phyloP scores from a whole-genome alignment of 2,888 invertebrate species.

The Pandemis cinnamomeana region DNA sequence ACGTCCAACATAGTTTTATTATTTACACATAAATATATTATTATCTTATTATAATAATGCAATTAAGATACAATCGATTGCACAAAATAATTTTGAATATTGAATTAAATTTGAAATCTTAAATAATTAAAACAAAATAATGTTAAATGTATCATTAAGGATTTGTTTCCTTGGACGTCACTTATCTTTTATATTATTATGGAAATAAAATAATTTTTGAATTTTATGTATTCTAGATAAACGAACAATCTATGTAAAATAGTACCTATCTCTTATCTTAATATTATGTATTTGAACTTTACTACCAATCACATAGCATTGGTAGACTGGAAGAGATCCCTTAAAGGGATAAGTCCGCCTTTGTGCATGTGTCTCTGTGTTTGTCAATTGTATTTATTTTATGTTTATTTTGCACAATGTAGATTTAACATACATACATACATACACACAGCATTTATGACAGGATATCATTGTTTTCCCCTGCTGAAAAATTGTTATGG shows the following conservation, averaged over 20 bases:
- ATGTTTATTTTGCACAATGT: too few relatives aligned
- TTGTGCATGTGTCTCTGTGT: too few relatives aligned
- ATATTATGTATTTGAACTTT: background rate
- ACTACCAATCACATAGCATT: background rate
- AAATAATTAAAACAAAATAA: constrained; percentile 12
- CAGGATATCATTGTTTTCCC: too few relatives aligned
- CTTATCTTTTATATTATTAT: background rate
- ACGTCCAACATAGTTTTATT: constrained; percentile 41
- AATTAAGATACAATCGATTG: constrained; percentile 23
- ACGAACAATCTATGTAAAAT: background rate
- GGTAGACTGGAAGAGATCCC: too few relatives aligned
- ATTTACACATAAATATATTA: constrained; percentile 25
- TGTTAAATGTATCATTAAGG: background rate
- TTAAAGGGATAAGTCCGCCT: too few relatives aligned
- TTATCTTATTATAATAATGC: constrained; percentile 3
- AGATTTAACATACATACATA: too few relatives aligned
- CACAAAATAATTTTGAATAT: constrained; percentile 9
- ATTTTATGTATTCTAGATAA: background rate
- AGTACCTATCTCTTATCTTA: background rate
- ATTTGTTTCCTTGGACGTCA: constrained; percentile 5
- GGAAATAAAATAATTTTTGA: background rate
- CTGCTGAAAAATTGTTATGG: too few relatives aligned
- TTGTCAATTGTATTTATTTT: too few relatives aligned
- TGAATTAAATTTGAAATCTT: background rate
- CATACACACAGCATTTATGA: too few relatives aligned